These are phyloP conservation scores for Meteorus cinctellus DNA, from an alignment of 2,888 invertebrate species.

Conservation along the genomic window DNA sequence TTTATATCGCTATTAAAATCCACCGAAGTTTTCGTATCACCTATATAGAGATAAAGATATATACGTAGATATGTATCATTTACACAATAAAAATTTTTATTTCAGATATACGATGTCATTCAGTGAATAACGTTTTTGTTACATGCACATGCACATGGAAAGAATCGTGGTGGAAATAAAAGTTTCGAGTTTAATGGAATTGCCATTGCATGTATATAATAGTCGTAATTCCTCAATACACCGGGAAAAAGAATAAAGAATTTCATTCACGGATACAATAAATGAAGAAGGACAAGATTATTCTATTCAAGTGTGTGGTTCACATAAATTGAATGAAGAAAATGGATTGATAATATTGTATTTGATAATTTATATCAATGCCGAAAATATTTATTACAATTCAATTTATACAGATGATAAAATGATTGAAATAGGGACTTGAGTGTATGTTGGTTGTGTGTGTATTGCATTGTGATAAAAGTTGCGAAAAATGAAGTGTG, in stretches of 20 bases:
- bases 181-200: constrained; percentile 8
- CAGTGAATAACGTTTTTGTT: constrained; percentile 25
- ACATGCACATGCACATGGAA: not conserved
- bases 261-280: constrained; percentile 18
- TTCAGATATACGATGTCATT: constrained; percentile 32
- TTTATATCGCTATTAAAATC: constrained; percentile 2
- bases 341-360: constrained; percentile 11
- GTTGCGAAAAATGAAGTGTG: not conserved
- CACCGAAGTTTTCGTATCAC: not conserved
- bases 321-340: not conserved
- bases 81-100: constrained; percentile 29
- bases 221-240: not conserved
- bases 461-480: constrained; percentile 3
- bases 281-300: constrained; percentile 1
- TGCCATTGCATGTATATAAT: constrained; percentile 7
- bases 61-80: constrained; percentile 5
- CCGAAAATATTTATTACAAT: constrained; percentile 47
- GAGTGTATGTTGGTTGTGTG: not conserved
- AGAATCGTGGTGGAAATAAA: constrained; percentile 12
- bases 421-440: constrained; percentile 37
- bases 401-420: constrained; percentile 16
- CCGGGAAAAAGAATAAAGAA: constrained; percentile 3
- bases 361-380: constrained; percentile 41
- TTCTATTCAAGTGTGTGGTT: not conserved
- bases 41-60: not conserved